Conservation (phyloP, 2,888 invertebrate genomes). For the Hemicrepidius hirtus region DNA sequence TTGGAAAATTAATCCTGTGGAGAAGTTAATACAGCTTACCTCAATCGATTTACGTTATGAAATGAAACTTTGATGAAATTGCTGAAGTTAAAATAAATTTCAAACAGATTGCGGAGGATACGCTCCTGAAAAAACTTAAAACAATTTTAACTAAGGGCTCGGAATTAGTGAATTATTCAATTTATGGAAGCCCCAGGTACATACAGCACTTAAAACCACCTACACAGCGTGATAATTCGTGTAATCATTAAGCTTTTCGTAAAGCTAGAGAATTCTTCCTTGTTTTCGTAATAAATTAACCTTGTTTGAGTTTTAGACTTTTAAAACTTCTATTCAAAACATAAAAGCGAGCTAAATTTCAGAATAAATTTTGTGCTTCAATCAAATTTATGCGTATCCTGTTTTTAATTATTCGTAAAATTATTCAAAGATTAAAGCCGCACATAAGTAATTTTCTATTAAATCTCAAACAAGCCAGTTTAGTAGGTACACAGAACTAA, state of each 20-base stretch:
- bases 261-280: background rate
- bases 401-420: slow-evolving; percentile 29
- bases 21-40: no score
- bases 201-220: background rate
- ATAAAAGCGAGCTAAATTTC: slow-evolving; percentile 13
- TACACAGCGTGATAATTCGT: background rate
- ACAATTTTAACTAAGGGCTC: no score
- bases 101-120: no score
- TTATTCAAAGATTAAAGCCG: background rate
- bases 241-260: background rate
- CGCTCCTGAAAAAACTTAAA: no score
- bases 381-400: slow-evolving; percentile 33
- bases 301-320: slow-evolving; percentile 12
- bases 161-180: no score
- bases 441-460: background rate
- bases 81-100: no score
- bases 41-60: no score
- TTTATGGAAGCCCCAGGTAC: no score
- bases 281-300: slow-evolving; percentile 24
- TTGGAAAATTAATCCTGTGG: no score
- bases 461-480: background rate
- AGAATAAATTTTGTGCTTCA: slow-evolving; percentile 29
- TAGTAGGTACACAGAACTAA: no score
- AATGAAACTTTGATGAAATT: no score
- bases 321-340: slow-evolving; percentile 19